These are phyloP conservation scores for Hololepta plana DNA, from an alignment of 2,888 invertebrate genomes.

Conservation along the genomic window DNA sequence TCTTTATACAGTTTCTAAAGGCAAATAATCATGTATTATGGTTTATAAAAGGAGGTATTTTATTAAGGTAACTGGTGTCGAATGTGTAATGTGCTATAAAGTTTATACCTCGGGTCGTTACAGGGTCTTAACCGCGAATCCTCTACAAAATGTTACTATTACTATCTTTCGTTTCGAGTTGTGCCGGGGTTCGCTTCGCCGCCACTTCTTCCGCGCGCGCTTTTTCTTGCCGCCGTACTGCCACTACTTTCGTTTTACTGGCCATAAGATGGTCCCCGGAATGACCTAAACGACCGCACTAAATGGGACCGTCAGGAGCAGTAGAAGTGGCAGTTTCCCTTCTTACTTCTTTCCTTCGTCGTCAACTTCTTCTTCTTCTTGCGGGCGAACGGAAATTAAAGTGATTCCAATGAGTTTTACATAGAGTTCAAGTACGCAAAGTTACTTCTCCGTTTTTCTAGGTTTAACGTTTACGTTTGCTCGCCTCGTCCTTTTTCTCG, in stretches of 20 bases:
- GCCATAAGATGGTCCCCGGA: too few relatives aligned
- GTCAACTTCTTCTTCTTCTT: too few relatives aligned
- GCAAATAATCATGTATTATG: too few relatives aligned
- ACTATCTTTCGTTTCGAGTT: too few relatives aligned
- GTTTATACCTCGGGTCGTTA: slow-evolving; percentile 26
- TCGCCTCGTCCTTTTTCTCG: too few relatives aligned
- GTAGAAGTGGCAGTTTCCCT: too few relatives aligned
- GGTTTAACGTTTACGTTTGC: slow-evolving; percentile 3
- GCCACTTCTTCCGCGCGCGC: too few relatives aligned
- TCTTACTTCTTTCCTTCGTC: too few relatives aligned
- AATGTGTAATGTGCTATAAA: slow-evolving; percentile 29
- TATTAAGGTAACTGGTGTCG: slow-evolving; percentile 29
- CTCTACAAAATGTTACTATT: slow-evolving; percentile 17
- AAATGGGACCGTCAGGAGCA: slow-evolving; percentile 21
- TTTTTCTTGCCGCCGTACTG: too few relatives aligned
- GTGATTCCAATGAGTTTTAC: slow-evolving; percentile 18
- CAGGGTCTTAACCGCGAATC: slow-evolving; percentile 26
- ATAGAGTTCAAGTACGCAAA: slow-evolving; percentile 11
- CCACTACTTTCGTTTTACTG: slow-evolving; percentile 24
- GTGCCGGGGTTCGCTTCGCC: too few relatives aligned
- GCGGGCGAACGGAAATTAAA: slow-evolving; percentile 18
- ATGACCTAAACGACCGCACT: slow-evolving; percentile 24
- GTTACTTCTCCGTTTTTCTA: slow-evolving; percentile 3
- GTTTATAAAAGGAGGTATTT: too few relatives aligned
- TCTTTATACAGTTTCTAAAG: too few relatives aligned